A percentile compares a stretch with the other conserved stretches of the same genome.
These are phyloP conservation scores for Morone chrysops DNA, from an alignment of 2,113 vertebrate species.

Conservation along the genomic window DNA sequence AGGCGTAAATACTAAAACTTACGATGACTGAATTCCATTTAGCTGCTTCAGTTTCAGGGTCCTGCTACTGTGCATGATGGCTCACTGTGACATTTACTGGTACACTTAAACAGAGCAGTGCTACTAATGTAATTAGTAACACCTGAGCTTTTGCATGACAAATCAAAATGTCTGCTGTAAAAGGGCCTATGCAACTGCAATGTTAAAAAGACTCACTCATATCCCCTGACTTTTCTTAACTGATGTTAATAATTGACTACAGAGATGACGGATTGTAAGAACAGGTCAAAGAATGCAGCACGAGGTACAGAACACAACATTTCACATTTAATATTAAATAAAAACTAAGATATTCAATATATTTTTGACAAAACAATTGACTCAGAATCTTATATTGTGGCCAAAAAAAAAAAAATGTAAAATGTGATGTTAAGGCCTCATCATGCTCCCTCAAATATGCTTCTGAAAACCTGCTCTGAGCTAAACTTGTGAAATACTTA, in stretches of 20 bases:
- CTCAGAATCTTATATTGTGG: conserved; percentile 2
- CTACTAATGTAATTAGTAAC: neutral
- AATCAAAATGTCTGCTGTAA: neutral
- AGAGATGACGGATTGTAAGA: neutral
- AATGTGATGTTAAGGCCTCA: neutral
- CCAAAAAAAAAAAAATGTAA: too few relatives aligned
- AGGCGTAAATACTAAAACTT: neutral
- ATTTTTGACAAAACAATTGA: neutral
- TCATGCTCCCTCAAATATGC: neutral
- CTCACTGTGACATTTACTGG: neutral
- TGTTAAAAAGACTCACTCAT: neutral
- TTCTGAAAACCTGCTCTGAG: neutral
- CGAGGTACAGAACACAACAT: neutral
- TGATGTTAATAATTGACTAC: neutral
- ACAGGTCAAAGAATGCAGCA: neutral
- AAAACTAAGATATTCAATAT: neutral
- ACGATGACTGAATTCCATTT: neutral
- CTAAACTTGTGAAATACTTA: neutral
- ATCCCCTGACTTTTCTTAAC: neutral
- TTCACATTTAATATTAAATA: neutral
- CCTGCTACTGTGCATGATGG: neutral
- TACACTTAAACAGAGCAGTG: neutral
- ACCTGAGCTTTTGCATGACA: neutral
- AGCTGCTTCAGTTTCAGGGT: too few relatives aligned
- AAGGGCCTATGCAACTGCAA: neutral